Conservation (phyloP, 2,797 vertebrate species). For the Mionectes olivaceus region DNA sequence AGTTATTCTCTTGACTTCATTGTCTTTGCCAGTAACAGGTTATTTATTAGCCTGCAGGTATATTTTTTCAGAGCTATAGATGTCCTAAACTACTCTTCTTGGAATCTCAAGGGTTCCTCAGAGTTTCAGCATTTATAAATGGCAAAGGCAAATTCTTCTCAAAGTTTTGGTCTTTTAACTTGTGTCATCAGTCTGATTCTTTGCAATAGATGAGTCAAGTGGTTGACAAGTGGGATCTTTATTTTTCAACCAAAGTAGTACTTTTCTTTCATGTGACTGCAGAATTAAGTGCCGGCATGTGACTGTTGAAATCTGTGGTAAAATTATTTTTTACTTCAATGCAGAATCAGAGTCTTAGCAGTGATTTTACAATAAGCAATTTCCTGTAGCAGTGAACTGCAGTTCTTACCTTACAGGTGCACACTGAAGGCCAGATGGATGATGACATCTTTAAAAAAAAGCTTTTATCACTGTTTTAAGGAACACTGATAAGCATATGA, state of each 20-base stretch:
- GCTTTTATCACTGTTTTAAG: neutral
- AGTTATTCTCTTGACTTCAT: neutral
- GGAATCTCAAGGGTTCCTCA: neutral
- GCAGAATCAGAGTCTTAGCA: neutral
- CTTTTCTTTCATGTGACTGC: neutral
- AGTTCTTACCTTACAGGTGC: neutral
- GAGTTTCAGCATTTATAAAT: neutral
- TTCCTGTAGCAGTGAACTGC: neutral
- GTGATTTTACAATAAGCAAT: neutral
- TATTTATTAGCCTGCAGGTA: neutral
- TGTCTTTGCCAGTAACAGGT: neutral
- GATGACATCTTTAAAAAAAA: neutral
- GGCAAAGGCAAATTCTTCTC: neutral
- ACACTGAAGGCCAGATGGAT: neutral
- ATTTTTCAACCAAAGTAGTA: neutral
- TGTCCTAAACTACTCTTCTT: neutral
- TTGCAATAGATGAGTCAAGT: neutral
- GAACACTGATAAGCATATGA: neutral
- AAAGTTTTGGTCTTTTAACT: neutral
- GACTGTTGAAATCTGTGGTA: neutral
- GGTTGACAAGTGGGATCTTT: neutral
- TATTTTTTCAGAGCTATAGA: conserved; percentile 1
- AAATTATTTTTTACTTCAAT: neutral
- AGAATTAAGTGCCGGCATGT: neutral
- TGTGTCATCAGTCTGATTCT: neutral